Evolutionary conservation across 1,140 invertebrate genomes (phyloP).

Genomic region (Drosophila pruinosa): DNA sequence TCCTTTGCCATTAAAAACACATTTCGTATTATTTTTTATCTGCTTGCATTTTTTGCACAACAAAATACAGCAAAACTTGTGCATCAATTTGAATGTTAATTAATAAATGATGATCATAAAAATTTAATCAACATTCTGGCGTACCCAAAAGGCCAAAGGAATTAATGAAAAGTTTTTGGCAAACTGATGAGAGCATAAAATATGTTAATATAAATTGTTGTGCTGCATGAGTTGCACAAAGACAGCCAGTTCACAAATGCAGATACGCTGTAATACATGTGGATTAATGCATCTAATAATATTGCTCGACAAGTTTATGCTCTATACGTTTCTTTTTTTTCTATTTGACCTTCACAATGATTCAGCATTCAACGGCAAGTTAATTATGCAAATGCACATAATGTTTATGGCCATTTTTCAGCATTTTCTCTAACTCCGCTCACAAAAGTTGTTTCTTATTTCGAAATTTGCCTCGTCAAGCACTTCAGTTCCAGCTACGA

Average conservation of each 20-base stretch:
- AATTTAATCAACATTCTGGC: conserved; percentile 53
- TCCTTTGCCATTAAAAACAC: conserved; percentile 39
- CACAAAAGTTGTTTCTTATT: neutral
- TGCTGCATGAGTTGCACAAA: conserved; percentile 8
- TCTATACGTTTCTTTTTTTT: no score
- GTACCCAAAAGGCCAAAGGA: conserved; percentile 1
- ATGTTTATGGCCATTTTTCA: neutral
- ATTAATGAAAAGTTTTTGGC: conserved; percentile 4
- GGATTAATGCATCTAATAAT: no score
- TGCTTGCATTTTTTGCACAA: neutral
- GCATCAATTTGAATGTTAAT: conserved; percentile 39
- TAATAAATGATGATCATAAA: conserved; percentile 43
- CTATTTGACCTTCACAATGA: neutral
- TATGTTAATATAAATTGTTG: conserved; percentile 37
- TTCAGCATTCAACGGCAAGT: neutral
- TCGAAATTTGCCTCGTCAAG: neutral
- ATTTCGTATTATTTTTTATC: conserved; percentile 9
- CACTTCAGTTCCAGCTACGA: neutral
- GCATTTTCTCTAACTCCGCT: neutral
- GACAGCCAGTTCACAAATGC: no score
- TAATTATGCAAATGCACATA: neutral
- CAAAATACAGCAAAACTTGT: conserved; percentile 2
- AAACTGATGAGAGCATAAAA: conserved; percentile 1
- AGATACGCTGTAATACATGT: no score
- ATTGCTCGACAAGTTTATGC: no score